phyloP scores from a whole-genome alignment of 2,888 invertebrate species.

The Cancer borealis region DNA sequence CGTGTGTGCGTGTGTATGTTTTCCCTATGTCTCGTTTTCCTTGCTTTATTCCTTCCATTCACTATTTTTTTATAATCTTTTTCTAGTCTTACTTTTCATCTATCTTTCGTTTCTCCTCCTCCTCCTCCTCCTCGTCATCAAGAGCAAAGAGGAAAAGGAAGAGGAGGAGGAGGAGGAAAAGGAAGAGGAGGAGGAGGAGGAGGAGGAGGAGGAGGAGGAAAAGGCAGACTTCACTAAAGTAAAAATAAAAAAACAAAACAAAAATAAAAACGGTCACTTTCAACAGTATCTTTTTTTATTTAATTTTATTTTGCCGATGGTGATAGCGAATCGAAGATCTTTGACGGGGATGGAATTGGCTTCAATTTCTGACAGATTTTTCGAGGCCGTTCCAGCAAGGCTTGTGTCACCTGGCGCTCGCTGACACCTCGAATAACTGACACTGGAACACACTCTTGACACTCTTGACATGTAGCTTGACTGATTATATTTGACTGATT shows the following conservation, averaged over 20 bases:
- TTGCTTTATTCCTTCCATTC: not conserved
- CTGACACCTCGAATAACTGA: too few species aligned
- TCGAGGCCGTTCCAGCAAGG: not conserved
- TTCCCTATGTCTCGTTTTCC: not conserved
- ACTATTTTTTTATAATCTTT: not conserved
- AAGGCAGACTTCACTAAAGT: not conserved
- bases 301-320: not conserved
- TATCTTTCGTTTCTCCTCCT: not conserved
- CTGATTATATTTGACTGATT: too few species aligned
- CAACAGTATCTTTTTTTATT: not conserved
- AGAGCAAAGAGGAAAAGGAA: not conserved
- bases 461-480: too few species aligned
- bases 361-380: constrained; percentile 7
- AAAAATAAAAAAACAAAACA: not conserved
- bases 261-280: not conserved
- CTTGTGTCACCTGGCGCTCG: not conserved
- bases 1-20: not conserved
- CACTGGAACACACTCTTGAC: too few species aligned
- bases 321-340: not conserved
- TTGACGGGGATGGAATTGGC: not conserved
- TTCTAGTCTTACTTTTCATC: not conserved
- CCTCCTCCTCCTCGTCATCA: too few species aligned
- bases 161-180: not conserved
- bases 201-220: not conserved
- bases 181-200: not conserved